phyloP scores from a whole-genome alignment of 2,113 vertebrate species.

The Lathamus discolor region DNA sequence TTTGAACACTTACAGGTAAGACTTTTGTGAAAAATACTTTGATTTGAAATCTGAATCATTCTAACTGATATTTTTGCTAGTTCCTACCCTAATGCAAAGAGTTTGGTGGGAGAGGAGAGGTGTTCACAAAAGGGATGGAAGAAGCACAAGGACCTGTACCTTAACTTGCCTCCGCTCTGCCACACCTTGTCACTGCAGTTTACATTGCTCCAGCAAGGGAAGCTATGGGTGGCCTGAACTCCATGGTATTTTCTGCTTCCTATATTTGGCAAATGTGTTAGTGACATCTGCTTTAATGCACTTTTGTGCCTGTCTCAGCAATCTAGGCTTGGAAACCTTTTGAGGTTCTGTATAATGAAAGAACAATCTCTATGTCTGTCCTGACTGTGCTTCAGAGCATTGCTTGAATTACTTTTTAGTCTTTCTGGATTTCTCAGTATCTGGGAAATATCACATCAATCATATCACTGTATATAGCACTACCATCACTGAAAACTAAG shows the following conservation, averaged over 20 bases:
- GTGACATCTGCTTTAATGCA: not conserved
- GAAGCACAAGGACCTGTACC: not conserved
- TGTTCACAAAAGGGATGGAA: not conserved
- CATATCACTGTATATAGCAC: not conserved
- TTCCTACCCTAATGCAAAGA: not conserved
- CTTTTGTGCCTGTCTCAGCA: not conserved
- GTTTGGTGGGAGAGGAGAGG: not conserved
- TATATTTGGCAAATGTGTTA: not conserved
- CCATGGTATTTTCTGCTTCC: not conserved
- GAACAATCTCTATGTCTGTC: not conserved
- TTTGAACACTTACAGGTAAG: not conserved
- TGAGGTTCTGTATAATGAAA: not conserved
- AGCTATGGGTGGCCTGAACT: not conserved
- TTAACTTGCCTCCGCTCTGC: not conserved
- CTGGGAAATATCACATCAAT: not conserved
- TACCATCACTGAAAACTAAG: not conserved
- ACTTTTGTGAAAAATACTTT: not conserved
- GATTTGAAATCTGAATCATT: not conserved
- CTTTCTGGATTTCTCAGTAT: not conserved
- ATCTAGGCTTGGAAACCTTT: not conserved
- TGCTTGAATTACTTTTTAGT: not conserved
- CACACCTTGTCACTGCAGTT: not conserved
- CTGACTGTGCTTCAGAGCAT: not conserved
- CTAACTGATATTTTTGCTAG: not conserved
- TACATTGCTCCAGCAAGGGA: not conserved